Evolutionary conservation across 2,797 vertebrate genomes (phyloP).

Genomic region (Thalassophryne amazonica): DNA sequence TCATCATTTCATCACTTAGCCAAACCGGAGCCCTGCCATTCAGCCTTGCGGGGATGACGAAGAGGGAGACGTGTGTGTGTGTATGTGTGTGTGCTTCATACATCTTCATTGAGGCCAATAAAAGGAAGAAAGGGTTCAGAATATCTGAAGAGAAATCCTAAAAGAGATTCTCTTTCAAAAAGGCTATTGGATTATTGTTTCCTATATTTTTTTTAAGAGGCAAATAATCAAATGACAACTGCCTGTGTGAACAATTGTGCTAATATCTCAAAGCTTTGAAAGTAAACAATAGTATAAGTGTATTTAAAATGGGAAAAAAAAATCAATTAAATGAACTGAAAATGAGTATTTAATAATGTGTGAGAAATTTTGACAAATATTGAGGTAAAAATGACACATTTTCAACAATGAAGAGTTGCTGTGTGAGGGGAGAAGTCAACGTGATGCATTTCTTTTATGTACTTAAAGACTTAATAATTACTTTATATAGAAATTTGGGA

Average conservation of each 20-base stretch:
- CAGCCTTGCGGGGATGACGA: slow-evolving; percentile 69
- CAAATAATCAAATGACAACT: not conserved
- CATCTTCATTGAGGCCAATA: slow-evolving; percentile 66
- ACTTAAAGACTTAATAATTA: not conserved
- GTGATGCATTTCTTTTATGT: slow-evolving; percentile 27
- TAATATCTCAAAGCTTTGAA: not conserved
- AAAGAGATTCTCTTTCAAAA: slow-evolving; percentile 28
- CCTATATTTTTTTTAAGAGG: slow-evolving; percentile 17
- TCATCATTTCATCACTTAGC: slow-evolving; percentile 98
- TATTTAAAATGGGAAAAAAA: too few relatives aligned
- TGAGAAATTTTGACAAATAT: too few relatives aligned
- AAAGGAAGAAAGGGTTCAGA: slow-evolving; percentile 46
- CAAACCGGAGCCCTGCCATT: slow-evolving; percentile 83
- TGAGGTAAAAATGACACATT: too few relatives aligned
- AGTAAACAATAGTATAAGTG: not conserved
- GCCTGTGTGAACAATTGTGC: not conserved
- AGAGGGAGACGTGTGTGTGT: slow-evolving; percentile 15
- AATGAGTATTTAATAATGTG: too few relatives aligned
- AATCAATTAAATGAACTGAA: too few relatives aligned
- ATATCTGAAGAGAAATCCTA: slow-evolving; percentile 34
- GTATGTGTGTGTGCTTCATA: slow-evolving; percentile 29
- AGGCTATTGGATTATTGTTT: slow-evolving; percentile 11
- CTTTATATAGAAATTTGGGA: not conserved
- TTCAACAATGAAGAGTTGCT: too few relatives aligned
- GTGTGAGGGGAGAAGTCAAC: too few relatives aligned